Base-by-base conservation (phyloP, 92 coral and sea anemone genomes). In the Bergia sp. region DNA sequence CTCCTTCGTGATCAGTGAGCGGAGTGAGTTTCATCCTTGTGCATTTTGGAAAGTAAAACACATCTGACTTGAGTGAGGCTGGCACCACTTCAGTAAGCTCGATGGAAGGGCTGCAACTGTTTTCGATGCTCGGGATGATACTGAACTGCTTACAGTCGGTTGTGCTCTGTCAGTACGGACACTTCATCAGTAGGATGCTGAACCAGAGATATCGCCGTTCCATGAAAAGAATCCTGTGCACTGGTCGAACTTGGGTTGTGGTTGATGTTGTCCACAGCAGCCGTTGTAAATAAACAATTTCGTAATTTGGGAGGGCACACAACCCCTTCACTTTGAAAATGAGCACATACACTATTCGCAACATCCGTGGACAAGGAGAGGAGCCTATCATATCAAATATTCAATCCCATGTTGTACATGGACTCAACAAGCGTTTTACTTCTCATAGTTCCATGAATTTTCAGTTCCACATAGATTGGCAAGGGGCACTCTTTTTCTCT, bases 201-300 rank as follows among this genome's bases (percentile, higher is more conserved):
- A 12, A 89, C 91, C 85, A 89, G 57, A 23, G 87, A 89, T 23
- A 89, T 81, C 49, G 91, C 91, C 18, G 87, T 89, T 9, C 91
- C 87, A 37, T 89, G 91, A 45, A 66, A 89, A 0, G 91, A 47
- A 80, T 81, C 72, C 45, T 80, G 57, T 21, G 87, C 79, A 61
- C 71, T 88, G 5, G 91, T 88, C 64, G 87, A 81, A 71, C 91
- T 89, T 12, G 91, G 91, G 36, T 89, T 89, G 83, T 89, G 91
- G 74, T 89, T 83, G 9, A 89, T 74, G 83, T 89, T 82, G 42
- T 89, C 77, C 44, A 89, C 91, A 41, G 88, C 91, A 16, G 91
- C 91, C 29, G 88, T 89, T 72, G 91, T 82, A 79, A 89, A 89
- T 65, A 89, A 74, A 65, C 73, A 71, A 21, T 43, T 45, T 36